Base-by-base conservation (phyloP, 2,797 vertebrate genomes). In the Eulemur mongoz region DNA sequence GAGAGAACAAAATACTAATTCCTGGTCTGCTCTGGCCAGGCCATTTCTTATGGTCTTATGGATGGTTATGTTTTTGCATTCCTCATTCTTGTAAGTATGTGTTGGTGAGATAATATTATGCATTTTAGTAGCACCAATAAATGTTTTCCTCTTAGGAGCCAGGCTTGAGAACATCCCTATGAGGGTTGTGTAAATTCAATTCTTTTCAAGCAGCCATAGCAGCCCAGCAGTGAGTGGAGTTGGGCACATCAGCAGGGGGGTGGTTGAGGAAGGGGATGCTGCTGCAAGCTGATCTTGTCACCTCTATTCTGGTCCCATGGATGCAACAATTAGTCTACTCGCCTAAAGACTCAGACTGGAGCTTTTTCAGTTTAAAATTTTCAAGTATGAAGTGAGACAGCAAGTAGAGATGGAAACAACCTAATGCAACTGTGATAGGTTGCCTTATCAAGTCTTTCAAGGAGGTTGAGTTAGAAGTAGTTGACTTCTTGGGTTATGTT, bases 291-390 rank as follows among this genome's bases (percentile, higher is more conserved):
- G 38, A 72, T 70, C 23, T 35, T 50, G n/a, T 54, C 65, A 85
- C 70, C 32, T 67, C 27, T 11, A n/a, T 82, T 89, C 81, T 85
- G 27, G 63, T 69, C n/a, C 43, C 67, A 54, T 91, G 86, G 69
- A 45, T 63, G 50, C 50, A 52, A 76, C 61, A 63, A 13, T 70
- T 91, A 72, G 35, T 61, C 9, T 52, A 20, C 30, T 57, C 84
- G 67, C 38, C 79, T n/a, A 65, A 87, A 76, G 79, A 83, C 15
- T 70, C 52, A 78, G 12, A 59, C 27, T 22, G 17, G 32, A 75
- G 54, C 12, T 45, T 65, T 70, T 83, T 61, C 70, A 80, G 22
- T 57, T 69, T 91, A 63, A 94, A 94, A 82, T 89, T 84, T 73
- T 96, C 9, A 83, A 54, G 30, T 70, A 32, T 65, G 80, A 70